Percentiles rank a stretch among this genome's conserved stretches.
Evolutionary conservation across 2,797 vertebrate genomes (phyloP).

Genomic region (Pipistrellus kuhlii): DNA sequence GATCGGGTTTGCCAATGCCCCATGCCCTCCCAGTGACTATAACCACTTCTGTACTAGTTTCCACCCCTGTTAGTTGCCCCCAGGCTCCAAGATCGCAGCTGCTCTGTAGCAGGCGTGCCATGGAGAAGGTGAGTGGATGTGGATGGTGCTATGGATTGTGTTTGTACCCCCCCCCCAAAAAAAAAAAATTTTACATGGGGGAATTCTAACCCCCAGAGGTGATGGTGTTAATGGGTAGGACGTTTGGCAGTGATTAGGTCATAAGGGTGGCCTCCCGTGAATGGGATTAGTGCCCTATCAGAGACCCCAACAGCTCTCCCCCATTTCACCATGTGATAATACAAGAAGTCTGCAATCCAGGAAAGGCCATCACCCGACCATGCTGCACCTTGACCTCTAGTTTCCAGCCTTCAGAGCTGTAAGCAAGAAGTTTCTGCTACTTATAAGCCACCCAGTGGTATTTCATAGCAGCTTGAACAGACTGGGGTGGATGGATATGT

Average conservation of each 20-base stretch:
- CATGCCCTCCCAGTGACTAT: background rate
- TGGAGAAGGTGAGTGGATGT: background rate
- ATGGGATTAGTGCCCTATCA: background rate
- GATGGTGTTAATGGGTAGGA: background rate
- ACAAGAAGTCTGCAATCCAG: background rate
- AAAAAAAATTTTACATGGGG: background rate
- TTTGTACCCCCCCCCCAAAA: background rate
- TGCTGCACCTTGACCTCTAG: background rate
- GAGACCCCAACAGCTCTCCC: background rate
- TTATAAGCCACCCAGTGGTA: background rate
- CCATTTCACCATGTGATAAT: background rate
- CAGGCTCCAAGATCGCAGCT: background rate
- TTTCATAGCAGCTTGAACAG: background rate
- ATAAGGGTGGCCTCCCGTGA: background rate
- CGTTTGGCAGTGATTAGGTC: background rate
- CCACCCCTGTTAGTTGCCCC: no score
- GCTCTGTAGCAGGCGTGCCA: rapidly evolving
- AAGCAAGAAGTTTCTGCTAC: background rate
- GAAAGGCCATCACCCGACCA: background rate
- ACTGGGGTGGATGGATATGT: background rate
- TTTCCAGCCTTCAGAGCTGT: background rate
- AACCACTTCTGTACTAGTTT: background rate
- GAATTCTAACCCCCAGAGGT: background rate
- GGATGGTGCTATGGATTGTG: background rate
- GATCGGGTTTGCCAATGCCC: background rate